These are phyloP conservation scores for Paedocypris sp. DNA, from an alignment of 2,113 vertebrate species.

Conservation along the genomic window DNA sequence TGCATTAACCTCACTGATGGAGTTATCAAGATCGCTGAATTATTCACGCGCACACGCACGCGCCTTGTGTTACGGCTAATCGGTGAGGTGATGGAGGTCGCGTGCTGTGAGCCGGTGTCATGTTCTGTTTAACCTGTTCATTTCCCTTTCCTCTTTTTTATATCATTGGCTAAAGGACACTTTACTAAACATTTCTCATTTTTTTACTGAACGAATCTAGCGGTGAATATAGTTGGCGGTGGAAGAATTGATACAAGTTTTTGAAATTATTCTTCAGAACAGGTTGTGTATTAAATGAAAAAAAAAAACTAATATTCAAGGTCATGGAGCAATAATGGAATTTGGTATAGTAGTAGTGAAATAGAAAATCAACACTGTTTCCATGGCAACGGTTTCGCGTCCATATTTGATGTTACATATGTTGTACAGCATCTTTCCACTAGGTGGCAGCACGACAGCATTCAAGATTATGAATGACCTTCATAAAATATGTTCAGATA, in stretches of 20 bases:
- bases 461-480: neutral
- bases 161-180: neutral
- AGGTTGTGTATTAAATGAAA: neutral
- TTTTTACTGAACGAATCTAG: too few species aligned
- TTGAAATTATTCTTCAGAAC: too few species aligned
- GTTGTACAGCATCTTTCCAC: neutral
- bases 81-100: neutral
- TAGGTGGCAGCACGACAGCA: neutral
- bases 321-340: slow-evolving; percentile 1
- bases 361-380: slow-evolving; percentile 48
- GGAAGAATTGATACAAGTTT: too few species aligned
- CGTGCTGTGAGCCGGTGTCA: neutral
- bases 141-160: slow-evolving; percentile 20
- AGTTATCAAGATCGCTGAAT: slow-evolving; percentile 25
- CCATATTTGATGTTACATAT: too few species aligned
- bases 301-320: neutral
- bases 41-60: slow-evolving; percentile 9
- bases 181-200: neutral
- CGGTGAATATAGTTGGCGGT: too few species aligned
- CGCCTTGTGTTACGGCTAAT: slow-evolving; percentile 20
- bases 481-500: too few species aligned
- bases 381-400: slow-evolving; percentile 63
- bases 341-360: slow-evolving; percentile 39
- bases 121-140: slow-evolving; percentile 34
- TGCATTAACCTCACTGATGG: slow-evolving; percentile 3